Evolutionary conservation across 2,888 invertebrate species (phyloP), one percentile per base, ranked within the genome.

Genomic region (Argyresthia albistria): DNA sequence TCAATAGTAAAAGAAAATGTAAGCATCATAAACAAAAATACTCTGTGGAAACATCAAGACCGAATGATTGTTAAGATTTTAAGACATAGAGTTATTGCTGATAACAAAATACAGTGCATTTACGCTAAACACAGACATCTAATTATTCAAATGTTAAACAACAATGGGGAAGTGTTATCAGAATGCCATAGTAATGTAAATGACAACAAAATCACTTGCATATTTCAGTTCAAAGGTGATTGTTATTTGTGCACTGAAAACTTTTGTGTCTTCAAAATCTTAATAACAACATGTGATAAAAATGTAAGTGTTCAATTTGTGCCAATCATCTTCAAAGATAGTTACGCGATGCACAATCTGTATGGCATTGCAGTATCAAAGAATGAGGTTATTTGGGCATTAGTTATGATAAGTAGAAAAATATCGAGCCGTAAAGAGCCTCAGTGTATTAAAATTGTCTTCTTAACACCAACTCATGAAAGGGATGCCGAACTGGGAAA

Each of bases 41-140:
- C 51, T 4, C 46, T 80, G 35, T 87, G 84, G 84, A 36, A 63
- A 4, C 59, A 75, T 48, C 71, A 72, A 59, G 87, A 87, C 52
- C 73, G 64, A 60, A 84, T 83, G 80, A 46, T 70, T 4, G 57
- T 67, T 0, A 67, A 63, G 47, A 55, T 62, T 53, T 53, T 80
- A 11, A 58, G 71, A 42, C 68, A 69, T 51, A 57, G 54, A 1
- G 51, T 58, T 8, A 54, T 63, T 6, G 58, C 67, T 39, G 61
- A 69, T n/a, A 66, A 72, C 39, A 57, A 74, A 7, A 52, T 80
- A 50, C 52, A 82, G 35, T 14, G 25, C 25, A 25, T 79, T 1
- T 83, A 60, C 54, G 70, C 65, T 53, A 87, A 87, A 68, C 67
- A 82, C 52, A 74, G 84, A 62, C 77, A 84, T 69, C 59, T 87